Evolutionary conservation across 2,797 vertebrate genomes (phyloP).

Genomic region (Ibycter americanus): DNA sequence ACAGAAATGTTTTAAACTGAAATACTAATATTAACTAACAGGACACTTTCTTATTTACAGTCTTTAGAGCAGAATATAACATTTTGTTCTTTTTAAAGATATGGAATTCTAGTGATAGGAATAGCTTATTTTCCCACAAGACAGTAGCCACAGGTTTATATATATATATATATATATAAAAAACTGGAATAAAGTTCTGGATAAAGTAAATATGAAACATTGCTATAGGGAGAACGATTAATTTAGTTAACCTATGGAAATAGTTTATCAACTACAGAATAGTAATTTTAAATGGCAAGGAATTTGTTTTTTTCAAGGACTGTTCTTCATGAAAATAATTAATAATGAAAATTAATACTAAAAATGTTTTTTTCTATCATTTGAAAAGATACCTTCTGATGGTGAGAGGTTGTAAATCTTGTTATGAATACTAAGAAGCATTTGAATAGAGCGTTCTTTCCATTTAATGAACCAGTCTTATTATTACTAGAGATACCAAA

Average conservation of each 20-base stretch:
- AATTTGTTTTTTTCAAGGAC: neutral
- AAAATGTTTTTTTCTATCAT: neutral
- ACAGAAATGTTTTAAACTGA: neutral
- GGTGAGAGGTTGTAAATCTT: neutral
- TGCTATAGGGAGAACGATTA: neutral
- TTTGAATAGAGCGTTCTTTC: neutral
- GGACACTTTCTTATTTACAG: neutral
- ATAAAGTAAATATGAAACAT: neutral
- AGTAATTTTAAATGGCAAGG: neutral
- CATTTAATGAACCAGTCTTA: neutral
- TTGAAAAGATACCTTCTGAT: neutral
- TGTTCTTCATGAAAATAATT: conserved; percentile 5
- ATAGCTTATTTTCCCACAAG: neutral
- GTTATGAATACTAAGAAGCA: neutral
- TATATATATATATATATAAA: too few species aligned
- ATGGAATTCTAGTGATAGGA: neutral
- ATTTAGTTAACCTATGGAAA: neutral
- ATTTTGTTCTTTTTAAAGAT: neutral
- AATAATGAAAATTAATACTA: neutral
- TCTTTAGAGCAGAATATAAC: neutral
- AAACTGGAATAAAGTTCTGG: neutral
- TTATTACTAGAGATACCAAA: neutral
- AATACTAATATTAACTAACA: neutral
- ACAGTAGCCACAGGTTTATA: neutral
- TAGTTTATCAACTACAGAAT: neutral